These are phyloP conservation scores for Pachycephala philippinensis DNA, from an alignment of 2,113 vertebrate genomes.

Conservation along the genomic window DNA sequence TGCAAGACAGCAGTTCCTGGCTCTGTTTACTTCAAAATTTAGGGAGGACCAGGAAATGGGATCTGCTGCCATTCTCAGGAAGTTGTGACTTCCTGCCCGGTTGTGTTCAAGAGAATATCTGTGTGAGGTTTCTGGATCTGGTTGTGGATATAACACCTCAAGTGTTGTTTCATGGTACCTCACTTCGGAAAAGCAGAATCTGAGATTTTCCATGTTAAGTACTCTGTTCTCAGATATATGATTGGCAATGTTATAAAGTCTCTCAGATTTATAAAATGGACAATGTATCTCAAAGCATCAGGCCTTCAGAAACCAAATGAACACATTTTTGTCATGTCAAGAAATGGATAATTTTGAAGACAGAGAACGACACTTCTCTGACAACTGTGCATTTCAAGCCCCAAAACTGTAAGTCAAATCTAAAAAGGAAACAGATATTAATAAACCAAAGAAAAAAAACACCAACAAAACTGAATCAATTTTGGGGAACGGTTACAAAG, in stretches of 20 bases:
- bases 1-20: neutral
- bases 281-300: neutral
- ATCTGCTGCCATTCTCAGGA: neutral
- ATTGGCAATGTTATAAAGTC: neutral
- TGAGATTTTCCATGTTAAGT: neutral
- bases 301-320: neutral
- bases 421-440: neutral
- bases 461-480: neutral
- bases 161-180: neutral
- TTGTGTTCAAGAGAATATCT: neutral
- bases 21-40: neutral
- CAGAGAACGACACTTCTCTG: neutral
- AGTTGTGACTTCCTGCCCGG: accelerated
- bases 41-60: neutral
- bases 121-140: neutral
- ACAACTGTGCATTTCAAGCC: neutral
- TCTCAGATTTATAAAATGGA: neutral
- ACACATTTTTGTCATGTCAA: neutral
- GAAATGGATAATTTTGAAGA: neutral
- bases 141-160: neutral
- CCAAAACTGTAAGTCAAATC: neutral
- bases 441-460: neutral
- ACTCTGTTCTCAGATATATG: neutral
- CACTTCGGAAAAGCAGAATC: neutral
- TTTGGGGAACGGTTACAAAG: neutral